Evolutionary conservation across 2,113 vertebrate genomes (phyloP).

Genomic region (Otolemur garnettii): DNA sequence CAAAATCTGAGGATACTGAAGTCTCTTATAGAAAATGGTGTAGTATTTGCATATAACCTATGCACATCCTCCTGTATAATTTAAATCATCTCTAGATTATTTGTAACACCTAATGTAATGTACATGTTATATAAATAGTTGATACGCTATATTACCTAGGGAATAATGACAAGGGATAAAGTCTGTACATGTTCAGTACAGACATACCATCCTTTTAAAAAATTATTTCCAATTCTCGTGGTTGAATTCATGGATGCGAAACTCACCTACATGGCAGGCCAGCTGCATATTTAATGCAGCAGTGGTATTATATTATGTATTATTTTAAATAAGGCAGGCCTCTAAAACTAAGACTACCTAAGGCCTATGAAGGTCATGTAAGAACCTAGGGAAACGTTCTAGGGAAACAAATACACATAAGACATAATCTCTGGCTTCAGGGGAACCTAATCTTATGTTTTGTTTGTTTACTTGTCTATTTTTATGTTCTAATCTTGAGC

Average conservation of each 20-base stretch:
- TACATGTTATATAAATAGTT: neutral
- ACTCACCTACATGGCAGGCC: neutral
- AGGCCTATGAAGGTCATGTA: neutral
- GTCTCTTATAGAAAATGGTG: neutral
- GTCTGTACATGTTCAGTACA: neutral
- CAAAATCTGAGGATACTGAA: neutral
- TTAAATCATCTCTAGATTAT: neutral
- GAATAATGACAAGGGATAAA: neutral
- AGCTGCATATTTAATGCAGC: neutral
- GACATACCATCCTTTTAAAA: neutral
- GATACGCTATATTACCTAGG: neutral
- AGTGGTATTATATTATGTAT: constrained; percentile 39
- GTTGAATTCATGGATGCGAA: neutral
- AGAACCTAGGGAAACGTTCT: neutral
- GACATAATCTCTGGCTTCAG: constrained; percentile 26
- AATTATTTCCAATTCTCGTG: neutral
- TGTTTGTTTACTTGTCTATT: constrained; percentile 69
- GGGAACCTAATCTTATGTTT: constrained; percentile 22
- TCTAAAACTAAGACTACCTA: constrained; percentile 10
- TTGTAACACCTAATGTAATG: neutral
- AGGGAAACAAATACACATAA: constrained; percentile 28
- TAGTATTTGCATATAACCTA: neutral
- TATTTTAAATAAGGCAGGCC: constrained; percentile 58
- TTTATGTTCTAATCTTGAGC: constrained; percentile 64
- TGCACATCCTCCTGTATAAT: neutral